phyloP scores from a whole-genome alignment of 2,797 vertebrate species.

The Sternarchorhynchus goeldii region DNA sequence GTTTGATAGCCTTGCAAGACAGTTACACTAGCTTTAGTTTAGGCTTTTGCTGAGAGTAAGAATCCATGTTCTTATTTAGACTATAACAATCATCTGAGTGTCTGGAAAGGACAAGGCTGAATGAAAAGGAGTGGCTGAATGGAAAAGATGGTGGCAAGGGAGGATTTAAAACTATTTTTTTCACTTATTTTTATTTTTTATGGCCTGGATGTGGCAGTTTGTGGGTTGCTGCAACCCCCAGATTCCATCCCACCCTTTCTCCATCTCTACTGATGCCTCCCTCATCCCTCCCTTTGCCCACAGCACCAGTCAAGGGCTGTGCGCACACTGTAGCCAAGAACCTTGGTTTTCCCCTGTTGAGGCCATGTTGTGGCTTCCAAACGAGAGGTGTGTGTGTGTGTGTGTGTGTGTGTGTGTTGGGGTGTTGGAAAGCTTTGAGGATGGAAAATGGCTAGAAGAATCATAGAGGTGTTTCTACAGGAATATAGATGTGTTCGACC shows the following conservation, averaged over 20 bases:
- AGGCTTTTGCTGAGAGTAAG: conserved; percentile 24
- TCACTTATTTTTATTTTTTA: conserved; percentile 56
- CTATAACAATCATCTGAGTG: conserved; percentile 4
- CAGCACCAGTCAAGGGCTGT: conserved; percentile 59
- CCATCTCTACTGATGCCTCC: conserved; percentile 65
- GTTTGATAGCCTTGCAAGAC: conserved; percentile 37
- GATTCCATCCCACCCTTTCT: conserved; percentile 56
- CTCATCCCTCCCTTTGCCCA: conserved; percentile 47
- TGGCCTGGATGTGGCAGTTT: conserved; percentile 63
- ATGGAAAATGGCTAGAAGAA: conserved; percentile 47
- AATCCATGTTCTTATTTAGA: conserved; percentile 20
- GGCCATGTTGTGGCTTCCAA: conserved; percentile 62
- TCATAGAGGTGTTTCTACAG: conserved; percentile 34
- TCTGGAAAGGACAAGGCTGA: conserved; percentile 10
- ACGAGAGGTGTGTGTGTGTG: too few relatives aligned
- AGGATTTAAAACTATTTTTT: conserved; percentile 24
- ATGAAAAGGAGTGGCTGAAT: conserved; percentile 57
- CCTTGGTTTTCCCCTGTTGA: conserved; percentile 60
- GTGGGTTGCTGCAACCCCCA: conserved; percentile 62
- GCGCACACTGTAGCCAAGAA: conserved; percentile 64
- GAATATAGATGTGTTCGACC: conserved; percentile 21
- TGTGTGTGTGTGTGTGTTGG: too few relatives aligned
- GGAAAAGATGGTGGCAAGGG: conserved; percentile 61
- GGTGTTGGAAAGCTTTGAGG: conserved; percentile 36
- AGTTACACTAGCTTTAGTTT: conserved; percentile 10